A percentile compares a stretch with the other conserved stretches of the same genome.
phyloP scores from a whole-genome alignment of 2,113 vertebrate species.

The Phrynosoma blainvillii region DNA sequence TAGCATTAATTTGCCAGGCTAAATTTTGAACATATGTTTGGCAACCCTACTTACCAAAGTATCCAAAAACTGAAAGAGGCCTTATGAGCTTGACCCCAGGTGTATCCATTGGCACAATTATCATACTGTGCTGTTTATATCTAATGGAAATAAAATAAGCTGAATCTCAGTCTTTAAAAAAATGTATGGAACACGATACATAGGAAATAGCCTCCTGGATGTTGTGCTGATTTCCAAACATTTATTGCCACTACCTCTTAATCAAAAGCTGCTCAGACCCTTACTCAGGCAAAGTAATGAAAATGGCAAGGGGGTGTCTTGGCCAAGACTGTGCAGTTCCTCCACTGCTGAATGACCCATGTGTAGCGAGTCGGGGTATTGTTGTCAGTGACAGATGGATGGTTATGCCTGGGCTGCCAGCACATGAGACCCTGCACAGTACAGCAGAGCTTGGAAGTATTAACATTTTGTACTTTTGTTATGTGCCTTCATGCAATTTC shows the following conservation, averaged over 20 bases:
- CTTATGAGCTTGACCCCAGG: constrained; percentile 84
- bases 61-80: constrained; percentile 89
- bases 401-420: too few species aligned
- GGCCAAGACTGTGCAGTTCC: too few species aligned
- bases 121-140: constrained; percentile 87
- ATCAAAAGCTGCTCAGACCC: not conserved
- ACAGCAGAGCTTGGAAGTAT: too few species aligned
- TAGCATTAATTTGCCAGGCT: not conserved
- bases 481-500: too few species aligned
- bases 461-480: too few species aligned
- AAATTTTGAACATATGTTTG: not conserved
- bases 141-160: constrained; percentile 68
- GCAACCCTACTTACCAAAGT: constrained; percentile 79
- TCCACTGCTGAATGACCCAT: too few species aligned
- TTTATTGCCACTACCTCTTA: not conserved
- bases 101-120: constrained; percentile 87
- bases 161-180: not conserved
- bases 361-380: too few species aligned
- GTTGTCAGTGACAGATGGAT: too few species aligned
- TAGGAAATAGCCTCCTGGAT: not conserved
- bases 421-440: too few species aligned
- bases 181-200: not conserved
- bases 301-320: too few species aligned
- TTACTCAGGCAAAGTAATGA: not conserved
- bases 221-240: not conserved